Evolutionary conservation across 2,797 vertebrate species (phyloP).

Genomic region (Anniella stebbinsi): DNA sequence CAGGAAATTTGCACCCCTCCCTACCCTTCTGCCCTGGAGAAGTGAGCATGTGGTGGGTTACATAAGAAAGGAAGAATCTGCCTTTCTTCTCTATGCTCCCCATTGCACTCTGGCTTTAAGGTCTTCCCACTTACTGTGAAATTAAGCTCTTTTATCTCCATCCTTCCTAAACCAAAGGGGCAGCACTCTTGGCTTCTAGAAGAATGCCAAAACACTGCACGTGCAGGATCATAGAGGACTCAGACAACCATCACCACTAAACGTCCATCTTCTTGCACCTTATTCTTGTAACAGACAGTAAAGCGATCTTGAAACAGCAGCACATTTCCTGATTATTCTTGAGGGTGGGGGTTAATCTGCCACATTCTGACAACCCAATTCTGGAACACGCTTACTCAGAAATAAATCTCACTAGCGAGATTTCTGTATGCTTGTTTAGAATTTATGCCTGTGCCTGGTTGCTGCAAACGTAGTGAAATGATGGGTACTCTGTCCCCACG

Average conservation of each 20-base stretch:
- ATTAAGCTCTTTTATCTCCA: not conserved
- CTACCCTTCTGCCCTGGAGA: constrained; percentile 5
- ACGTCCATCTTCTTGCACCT: not conserved
- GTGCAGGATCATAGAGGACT: not conserved
- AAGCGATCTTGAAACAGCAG: constrained; percentile 18
- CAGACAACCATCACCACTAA: not conserved
- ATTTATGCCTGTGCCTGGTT: not conserved
- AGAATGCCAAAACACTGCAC: not conserved
- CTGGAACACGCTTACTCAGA: not conserved
- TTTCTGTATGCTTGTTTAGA: not conserved
- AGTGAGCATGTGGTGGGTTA: constrained; percentile 7
- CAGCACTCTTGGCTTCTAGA: not conserved
- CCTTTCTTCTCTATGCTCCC: not conserved
- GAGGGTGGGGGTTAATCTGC: constrained; percentile 4
- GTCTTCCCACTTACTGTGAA: not conserved
- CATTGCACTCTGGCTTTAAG: not conserved
- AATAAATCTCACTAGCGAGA: not conserved
- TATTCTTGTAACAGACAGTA: not conserved
- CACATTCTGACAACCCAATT: not conserved
- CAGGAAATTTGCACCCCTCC: constrained; percentile 25
- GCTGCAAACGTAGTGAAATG: not conserved
- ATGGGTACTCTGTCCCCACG: not conserved
- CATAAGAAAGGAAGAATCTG: constrained; percentile 17
- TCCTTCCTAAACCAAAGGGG: not conserved
- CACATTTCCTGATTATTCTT: constrained; percentile 35